phyloP scores from a whole-genome alignment of 2,888 invertebrate genomes.

The Megalurothrips usitatus region DNA sequence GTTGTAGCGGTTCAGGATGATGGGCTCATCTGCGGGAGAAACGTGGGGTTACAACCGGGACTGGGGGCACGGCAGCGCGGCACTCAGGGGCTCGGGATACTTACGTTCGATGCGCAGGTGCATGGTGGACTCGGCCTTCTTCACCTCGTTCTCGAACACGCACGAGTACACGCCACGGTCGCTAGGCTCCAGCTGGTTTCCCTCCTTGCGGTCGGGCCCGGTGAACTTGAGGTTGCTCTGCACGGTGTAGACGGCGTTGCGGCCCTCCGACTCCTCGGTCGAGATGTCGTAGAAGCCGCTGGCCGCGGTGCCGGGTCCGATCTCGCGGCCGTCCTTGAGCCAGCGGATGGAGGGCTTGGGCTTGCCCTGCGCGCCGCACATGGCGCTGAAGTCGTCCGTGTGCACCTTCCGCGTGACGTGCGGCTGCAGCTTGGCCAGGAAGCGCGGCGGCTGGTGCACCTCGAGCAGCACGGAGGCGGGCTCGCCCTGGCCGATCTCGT shows the following conservation, averaged over 20 bases:
- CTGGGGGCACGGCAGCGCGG: not conserved
- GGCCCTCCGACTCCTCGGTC: constrained; percentile 67
- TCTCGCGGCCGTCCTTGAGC: constrained; percentile 79
- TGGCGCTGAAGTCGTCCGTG: constrained; percentile 71
- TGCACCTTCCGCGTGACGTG: constrained; percentile 72
- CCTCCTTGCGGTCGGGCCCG: constrained; percentile 71
- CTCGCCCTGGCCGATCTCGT: constrained; percentile 82
- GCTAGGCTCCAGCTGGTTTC: constrained; percentile 71
- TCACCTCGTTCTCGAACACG: constrained; percentile 83
- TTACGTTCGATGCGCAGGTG: constrained; percentile 85
- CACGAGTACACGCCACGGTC: constrained; percentile 86
- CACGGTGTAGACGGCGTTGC: constrained; percentile 74
- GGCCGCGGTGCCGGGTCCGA: constrained; percentile 57
- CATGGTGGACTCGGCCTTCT: constrained; percentile 82
- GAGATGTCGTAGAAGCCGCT: constrained; percentile 75
- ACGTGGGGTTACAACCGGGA: not conserved
- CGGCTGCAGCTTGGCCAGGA: constrained; percentile 75
- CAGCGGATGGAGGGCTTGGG: constrained; percentile 79
- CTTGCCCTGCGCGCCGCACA: constrained; percentile 83
- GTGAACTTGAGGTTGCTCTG: constrained; percentile 76
- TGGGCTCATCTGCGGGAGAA: constrained; percentile 66
- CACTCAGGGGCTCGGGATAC: constrained; percentile 43
- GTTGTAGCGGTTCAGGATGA: constrained; percentile 76
- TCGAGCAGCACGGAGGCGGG: constrained; percentile 76
- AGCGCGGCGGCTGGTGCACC: constrained; percentile 83